Conservation (phyloP, 2,888 invertebrate species). For the Smittia aterrima region DNA sequence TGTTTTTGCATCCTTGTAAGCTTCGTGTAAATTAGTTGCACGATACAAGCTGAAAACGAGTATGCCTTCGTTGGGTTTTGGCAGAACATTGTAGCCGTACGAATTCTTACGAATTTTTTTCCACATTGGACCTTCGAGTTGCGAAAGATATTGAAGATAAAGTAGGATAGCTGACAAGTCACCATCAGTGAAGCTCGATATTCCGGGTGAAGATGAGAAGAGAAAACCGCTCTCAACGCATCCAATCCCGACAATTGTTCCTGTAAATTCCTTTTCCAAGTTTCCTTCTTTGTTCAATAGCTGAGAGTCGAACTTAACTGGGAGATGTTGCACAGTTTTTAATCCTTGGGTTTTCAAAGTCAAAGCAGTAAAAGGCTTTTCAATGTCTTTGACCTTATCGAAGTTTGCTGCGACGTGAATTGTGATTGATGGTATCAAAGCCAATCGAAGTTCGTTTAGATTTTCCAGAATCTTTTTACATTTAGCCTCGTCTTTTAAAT, state of each 20-base stretch:
- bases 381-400: conserved; percentile 42
- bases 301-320: conserved; percentile 55
- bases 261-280: conserved; percentile 52
- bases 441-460: conserved; percentile 60
- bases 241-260: conserved; percentile 75
- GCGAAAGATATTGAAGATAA: conserved; percentile 78
- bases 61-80: conserved; percentile 66
- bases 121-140: conserved; percentile 74
- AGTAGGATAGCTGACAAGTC: conserved; percentile 73
- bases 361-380: conserved; percentile 19
- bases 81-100: conserved; percentile 70
- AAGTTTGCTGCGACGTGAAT: conserved; percentile 74
- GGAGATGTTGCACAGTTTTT: conserved; percentile 46
- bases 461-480: conserved; percentile 56
- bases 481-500: conserved; percentile 56
- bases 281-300: conserved; percentile 49
- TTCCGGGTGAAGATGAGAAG: conserved; percentile 65
- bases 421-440: conserved; percentile 62
- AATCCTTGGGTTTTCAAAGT: conserved; percentile 8
- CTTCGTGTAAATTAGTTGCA: conserved; percentile 74
- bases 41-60: conserved; percentile 70
- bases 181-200: conserved; percentile 61
- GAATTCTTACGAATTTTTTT: conserved; percentile 82
- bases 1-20: conserved; percentile 73
- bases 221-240: conserved; percentile 78